Base-by-base conservation (phyloP, 2,888 invertebrate genomes). In the Galeopsomyia nigrocyanea region DNA sequence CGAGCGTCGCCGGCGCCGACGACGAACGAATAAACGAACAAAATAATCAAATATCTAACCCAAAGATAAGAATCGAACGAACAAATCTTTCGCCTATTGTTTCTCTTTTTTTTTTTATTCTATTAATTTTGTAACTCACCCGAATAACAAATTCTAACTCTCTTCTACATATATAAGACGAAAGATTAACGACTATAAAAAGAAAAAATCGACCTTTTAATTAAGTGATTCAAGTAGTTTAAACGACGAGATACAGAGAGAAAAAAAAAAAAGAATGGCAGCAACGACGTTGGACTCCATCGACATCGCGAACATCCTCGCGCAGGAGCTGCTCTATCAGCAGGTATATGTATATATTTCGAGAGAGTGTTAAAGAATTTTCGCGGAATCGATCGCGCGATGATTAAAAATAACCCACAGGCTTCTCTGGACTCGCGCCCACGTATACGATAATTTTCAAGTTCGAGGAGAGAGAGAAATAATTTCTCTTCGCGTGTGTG, bases 301-400 rank as follows among this genome's bases (percentile, higher is more conserved):
- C 89, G 94, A 94, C 90, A 93, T 94, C 87, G 93, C 94, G 82
- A 93, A 92, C 88, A 93, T 94, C 88, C 90, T 94, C 84, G 94
- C 94, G 84, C 93, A 92, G 87, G 94, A 94, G 90, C 89, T 92
- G 86, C 92, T 93, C 89, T 93, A 93, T 89, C 94, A 94, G 88
- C 94, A 94, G 92, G 93, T 93, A 92, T 81, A 26, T 46, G 3
- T 5, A 74, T 47, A 50, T 51, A 46, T 21, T 5, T 10, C 50
- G 50, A 5, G 26, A 3, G 7, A 17, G 17, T 21, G 16, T 7
- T 16, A 14, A 47, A 0, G 0, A 10, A 47, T 46, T 17, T 46
- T 17, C 13, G 19, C 19, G n/a, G n/a, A 21, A 19, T 39, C 26
- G 9, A 19, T 14, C 26, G 26, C 26, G 26, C 26, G 26, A 5